A percentile compares a stretch with the other conserved stretches of the same genome.
These are phyloP conservation scores for Solenopsis fugax DNA, from an alignment of 1,140 invertebrate species.

Conservation along the genomic window DNA sequence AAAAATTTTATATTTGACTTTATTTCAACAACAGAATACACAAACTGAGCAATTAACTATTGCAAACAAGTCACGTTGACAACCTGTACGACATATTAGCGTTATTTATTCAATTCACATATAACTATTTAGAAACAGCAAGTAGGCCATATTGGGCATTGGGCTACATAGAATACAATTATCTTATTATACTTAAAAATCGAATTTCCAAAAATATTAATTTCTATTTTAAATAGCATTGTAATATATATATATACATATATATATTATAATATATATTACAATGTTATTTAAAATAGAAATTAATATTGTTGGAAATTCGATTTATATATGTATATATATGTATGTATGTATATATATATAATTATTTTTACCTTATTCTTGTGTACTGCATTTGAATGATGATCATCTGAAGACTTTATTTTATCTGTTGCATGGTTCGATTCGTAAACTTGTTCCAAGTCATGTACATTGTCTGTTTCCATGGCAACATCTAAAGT, in stretches of 20 bases:
- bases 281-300: not conserved
- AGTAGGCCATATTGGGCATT: no score
- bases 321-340: no score
- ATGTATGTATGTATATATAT: not conserved
- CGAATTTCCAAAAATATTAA: not conserved
- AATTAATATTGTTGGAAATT: not conserved
- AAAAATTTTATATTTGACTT: no score
- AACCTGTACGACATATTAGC: no score
- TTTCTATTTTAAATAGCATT: conserved; percentile 2
- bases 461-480: not conserved
- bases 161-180: no score
- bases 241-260: not conserved
- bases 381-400: not conserved
- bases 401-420: not conserved
- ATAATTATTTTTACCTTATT: not conserved
- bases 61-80: no score
- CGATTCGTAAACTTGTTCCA: not conserved
- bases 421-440: not conserved
- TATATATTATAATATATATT: not conserved
- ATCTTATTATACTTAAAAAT: no score
- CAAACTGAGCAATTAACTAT: no score
- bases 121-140: no score
- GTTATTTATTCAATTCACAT: no score
- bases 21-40: no score
- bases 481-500: not conserved